Percentiles rank a stretch among this genome's conserved stretches.
These are phyloP conservation scores for Rhogogaster chlorosoma DNA, from an alignment of 2,888 invertebrate genomes.

Conservation along the genomic window DNA sequence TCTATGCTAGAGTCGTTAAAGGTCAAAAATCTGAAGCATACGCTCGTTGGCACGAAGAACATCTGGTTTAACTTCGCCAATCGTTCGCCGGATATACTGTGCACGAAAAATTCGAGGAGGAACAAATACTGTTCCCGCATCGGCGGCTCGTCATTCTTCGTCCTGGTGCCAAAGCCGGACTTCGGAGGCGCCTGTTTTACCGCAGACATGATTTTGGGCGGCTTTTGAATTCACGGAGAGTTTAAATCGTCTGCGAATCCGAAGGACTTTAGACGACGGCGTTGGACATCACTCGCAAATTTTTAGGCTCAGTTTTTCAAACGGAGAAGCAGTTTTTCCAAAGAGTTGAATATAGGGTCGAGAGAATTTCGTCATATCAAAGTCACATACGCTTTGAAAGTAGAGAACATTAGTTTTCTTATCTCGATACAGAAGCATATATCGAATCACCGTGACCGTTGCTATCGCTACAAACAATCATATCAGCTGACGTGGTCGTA, in stretches of 20 bases:
- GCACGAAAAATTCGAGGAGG: slow-evolving; percentile 83
- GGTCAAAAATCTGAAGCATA: slow-evolving; percentile 81
- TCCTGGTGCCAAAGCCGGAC: slow-evolving; percentile 38
- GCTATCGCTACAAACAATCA: slow-evolving; percentile 24
- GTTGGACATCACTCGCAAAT: slow-evolving; percentile 9
- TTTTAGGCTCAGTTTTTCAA: not conserved
- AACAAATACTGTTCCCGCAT: slow-evolving; percentile 76
- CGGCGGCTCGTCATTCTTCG: not conserved
- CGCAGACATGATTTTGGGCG: not conserved
- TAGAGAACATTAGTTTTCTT: not conserved
- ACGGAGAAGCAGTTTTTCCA: not conserved
- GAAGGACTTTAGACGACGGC: not conserved
- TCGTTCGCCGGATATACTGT: slow-evolving; percentile 75
- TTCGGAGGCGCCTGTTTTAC: not conserved
- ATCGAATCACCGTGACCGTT: not conserved
- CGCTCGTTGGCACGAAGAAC: slow-evolving; percentile 79
- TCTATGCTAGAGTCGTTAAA: slow-evolving; percentile 79
- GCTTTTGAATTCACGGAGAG: not conserved
- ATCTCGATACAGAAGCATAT: not conserved
- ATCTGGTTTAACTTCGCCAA: slow-evolving; percentile 70
- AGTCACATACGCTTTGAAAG: not conserved
- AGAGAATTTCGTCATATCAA: not conserved
- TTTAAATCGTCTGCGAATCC: not conserved
- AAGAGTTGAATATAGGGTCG: not conserved
- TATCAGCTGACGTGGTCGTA: not conserved